Base-by-base conservation (phyloP, 1,140 invertebrate species). In the Hylaeus volcanicus region DNA sequence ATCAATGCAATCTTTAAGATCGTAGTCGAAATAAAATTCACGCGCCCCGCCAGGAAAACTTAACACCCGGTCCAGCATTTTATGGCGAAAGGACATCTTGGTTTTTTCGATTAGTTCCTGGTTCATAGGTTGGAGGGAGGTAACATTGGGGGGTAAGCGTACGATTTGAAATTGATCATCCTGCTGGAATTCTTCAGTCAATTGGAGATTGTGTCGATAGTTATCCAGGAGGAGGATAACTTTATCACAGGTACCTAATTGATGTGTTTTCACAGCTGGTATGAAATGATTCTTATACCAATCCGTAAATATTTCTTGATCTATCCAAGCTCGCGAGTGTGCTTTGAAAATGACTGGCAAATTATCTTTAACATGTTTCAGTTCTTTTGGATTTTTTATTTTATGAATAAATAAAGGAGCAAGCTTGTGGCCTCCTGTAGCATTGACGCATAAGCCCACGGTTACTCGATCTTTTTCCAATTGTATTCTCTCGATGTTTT, bases 1-100 rank as follows among this genome's bases (percentile, higher is more conserved):
- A 68, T 68, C 65, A 11, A 51, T 51, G n/a, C 65, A 68, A 6
- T 68, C 65, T 4, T 68, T 68, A 1, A 68, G 65, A 1, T 68
- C 65, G 5, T 53, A 68, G 1, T 68, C 65, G 9, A 68, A 68
- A 14, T 51, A 68, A 14, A 68, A 68, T 51, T 68, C 48, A 5
- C 65, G 45, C 3, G 48, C 45, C 5, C 45, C 65, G 9, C 65
- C 65, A 5, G 65, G 65, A 51, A 53, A 51, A 1, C 26, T 68
- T 0, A 68, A n/a, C 1, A 68, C 45, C 1, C 65, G 65, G 1
- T 8, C 9, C n/a, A 68, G 37, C 65, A 68, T 68, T 68, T 68
- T 68, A 9, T 51, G 8, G 0, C 65, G 45, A 4, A 51, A 68
- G 3, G 65, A 26, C 11, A 6, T 48, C 14, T 68, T 68, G 0